These are phyloP conservation scores for Planococcus citri DNA, from an alignment of 1,140 invertebrate species.

Conservation along the genomic window DNA sequence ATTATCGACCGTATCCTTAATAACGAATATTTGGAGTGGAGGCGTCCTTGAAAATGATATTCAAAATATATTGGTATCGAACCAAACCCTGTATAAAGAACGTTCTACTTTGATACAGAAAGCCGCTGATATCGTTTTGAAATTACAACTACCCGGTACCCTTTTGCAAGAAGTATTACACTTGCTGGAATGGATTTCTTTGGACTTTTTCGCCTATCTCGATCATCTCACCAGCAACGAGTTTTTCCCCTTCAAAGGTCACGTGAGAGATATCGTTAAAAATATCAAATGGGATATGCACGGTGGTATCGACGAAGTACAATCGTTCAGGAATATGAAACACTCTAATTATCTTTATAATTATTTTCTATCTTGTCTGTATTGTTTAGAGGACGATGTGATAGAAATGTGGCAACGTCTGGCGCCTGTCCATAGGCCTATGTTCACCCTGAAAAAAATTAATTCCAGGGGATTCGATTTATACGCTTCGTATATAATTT, in stretches of 20 bases:
- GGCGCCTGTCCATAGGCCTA: not conserved
- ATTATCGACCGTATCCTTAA: not conserved
- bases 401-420: not conserved
- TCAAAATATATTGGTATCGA: not conserved
- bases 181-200: not conserved
- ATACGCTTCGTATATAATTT: not conserved
- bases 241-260: not conserved
- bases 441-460: not conserved
- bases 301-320: not conserved
- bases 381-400: not conserved
- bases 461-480: not conserved
- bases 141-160: not conserved
- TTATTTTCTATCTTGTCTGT: not conserved
- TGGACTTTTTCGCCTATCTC: not conserved
- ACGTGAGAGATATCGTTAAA: not conserved
- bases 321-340: not conserved
- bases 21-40: not conserved
- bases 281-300: slow-evolving; percentile 10
- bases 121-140: not conserved
- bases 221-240: not conserved
- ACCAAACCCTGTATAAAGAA: not conserved
- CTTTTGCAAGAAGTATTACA: not conserved
- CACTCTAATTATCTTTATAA: not conserved
- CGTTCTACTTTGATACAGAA: not conserved
- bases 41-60: not conserved